phyloP scores from a whole-genome alignment of 2,888 invertebrate genomes.

The Aphodius granarius region DNA sequence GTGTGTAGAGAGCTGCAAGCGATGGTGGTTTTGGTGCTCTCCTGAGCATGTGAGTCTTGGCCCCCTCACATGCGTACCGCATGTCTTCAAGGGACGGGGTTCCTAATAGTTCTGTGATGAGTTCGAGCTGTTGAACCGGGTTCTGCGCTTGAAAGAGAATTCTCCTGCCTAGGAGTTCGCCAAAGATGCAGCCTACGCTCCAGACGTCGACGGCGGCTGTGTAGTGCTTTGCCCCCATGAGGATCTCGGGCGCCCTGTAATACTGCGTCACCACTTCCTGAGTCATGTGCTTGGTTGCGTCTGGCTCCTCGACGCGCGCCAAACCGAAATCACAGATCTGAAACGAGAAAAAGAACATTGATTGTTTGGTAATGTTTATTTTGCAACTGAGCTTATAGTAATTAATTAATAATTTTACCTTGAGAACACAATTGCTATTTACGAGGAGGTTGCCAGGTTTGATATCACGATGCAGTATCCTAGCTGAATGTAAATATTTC shows the following conservation, averaged over 20 bases:
- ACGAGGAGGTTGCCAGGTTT: slow-evolving; percentile 99
- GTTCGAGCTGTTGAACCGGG: slow-evolving; percentile 95
- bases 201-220: slow-evolving; percentile 97
- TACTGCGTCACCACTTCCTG: slow-evolving; percentile 99
- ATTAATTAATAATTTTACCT: slow-evolving; percentile 57
- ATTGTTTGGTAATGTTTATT: neutral
- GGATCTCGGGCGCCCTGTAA: slow-evolving; percentile 97
- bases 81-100: slow-evolving; percentile 96
- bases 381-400: neutral
- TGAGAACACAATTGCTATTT: slow-evolving; percentile 98
- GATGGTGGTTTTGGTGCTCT: slow-evolving; percentile 87
- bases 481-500: slow-evolving; percentile 97
- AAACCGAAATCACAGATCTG: slow-evolving; percentile 99
- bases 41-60: slow-evolving; percentile 86
- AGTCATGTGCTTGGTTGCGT: slow-evolving; percentile 93
- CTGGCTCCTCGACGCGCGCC: slow-evolving; percentile 96
- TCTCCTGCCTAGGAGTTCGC: slow-evolving; percentile 91
- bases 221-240: slow-evolving; percentile 98
- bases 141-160: slow-evolving; percentile 98
- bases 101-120: slow-evolving; percentile 96
- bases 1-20: slow-evolving; percentile 86
- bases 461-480: slow-evolving; percentile 97
- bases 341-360: slow-evolving; percentile 20
- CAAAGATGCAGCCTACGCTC: slow-evolving; percentile 99
- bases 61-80: slow-evolving; percentile 96